Percentiles rank a stretch among this genome's conserved stretches.
These are phyloP conservation scores for Pseudomyrmex pallidus DNA, from an alignment of 1,140 invertebrate genomes.

Conservation along the genomic window DNA sequence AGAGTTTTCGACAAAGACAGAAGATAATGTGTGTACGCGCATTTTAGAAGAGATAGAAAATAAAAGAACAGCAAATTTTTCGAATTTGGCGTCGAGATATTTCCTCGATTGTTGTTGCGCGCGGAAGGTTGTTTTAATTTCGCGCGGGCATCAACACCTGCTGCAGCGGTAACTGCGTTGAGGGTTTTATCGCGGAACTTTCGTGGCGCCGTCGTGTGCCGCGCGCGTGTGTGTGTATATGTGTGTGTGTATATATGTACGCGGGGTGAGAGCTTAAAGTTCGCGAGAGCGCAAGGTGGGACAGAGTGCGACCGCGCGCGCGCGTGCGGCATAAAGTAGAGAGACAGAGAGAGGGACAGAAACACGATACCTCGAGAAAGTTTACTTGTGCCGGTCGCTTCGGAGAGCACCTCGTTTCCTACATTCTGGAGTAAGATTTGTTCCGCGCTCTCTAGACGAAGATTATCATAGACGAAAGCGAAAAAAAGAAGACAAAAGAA, in stretches of 20 bases:
- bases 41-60: background rate
- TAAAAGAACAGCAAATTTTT: background rate
- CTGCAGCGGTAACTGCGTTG: conserved; percentile 59
- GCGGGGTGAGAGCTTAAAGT: conserved; percentile 67
- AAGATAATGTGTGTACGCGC: background rate
- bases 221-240: background rate
- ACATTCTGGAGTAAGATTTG: background rate
- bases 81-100: background rate
- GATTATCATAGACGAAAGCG: conserved; percentile 14
- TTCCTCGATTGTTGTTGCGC: conserved; percentile 71
- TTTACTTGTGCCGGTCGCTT: conserved; percentile 58
- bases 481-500: conserved; percentile 37
- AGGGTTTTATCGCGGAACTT: conserved; percentile 65
- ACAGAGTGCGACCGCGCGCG: conserved; percentile 54
- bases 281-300: conserved; percentile 53
- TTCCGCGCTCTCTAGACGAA: conserved; percentile 11
- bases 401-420: conserved; percentile 32
- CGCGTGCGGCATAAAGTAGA: conserved; percentile 26
- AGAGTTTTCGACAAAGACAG: conserved; percentile 3
- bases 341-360: conserved; percentile 20
- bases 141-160: conserved; percentile 65
- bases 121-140: conserved; percentile 65
- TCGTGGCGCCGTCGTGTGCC: conserved; percentile 62
- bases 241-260: conserved; percentile 10
- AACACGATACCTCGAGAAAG: conserved; percentile 61